Conservation (phyloP, 2,797 vertebrate genomes). For the Balearica regulorum region DNA sequence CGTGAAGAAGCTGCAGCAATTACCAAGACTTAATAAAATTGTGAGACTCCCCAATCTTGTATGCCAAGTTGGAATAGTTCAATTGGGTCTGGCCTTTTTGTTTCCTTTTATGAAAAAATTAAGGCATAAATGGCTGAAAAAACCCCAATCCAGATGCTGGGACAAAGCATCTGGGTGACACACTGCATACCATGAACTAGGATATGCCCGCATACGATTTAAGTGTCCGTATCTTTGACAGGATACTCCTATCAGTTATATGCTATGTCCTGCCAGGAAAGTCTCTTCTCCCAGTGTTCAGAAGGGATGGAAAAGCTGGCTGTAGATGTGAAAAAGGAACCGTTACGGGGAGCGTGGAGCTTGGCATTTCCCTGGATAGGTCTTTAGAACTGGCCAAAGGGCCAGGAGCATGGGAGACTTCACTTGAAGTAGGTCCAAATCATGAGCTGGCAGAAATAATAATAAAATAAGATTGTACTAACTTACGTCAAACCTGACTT, state of each 20-base stretch:
- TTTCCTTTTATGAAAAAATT: neutral
- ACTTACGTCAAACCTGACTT: neutral
- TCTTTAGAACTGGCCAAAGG: neutral
- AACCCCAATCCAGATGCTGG: fast-evolving
- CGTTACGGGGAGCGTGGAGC: neutral
- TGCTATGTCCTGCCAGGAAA: neutral
- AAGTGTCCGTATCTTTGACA: neutral
- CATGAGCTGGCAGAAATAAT: neutral
- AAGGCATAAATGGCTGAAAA: neutral
- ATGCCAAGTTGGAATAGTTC: neutral
- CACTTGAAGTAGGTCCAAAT: neutral
- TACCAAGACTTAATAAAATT: neutral
- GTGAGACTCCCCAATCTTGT: neutral
- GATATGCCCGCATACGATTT: neutral
- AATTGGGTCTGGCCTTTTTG: neutral
- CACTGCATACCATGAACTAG: neutral
- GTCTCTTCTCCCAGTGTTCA: neutral
- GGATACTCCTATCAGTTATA: neutral
- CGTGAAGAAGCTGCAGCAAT: neutral
- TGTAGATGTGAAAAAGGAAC: neutral
- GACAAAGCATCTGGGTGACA: neutral
- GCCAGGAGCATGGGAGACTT: neutral
- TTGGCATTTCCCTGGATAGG: neutral
- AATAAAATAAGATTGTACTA: neutral
- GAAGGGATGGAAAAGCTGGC: neutral